phyloP scores from a whole-genome alignment of 2,888 invertebrate genomes.

The Leptura quadrifasciata region DNA sequence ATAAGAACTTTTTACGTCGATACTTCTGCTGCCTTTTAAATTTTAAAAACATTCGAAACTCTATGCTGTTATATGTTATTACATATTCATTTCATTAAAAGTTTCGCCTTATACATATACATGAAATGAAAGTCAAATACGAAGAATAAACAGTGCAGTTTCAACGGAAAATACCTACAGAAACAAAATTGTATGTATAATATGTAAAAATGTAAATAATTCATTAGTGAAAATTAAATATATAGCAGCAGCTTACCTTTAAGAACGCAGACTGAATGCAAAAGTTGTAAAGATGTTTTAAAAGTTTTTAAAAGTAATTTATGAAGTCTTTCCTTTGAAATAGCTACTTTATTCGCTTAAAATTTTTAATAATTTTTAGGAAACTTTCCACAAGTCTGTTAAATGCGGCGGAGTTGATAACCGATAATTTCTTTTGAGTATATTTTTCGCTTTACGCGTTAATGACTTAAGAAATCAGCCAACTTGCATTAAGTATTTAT shows the following conservation, averaged over 20 bases:
- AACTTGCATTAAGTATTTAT: too few species aligned
- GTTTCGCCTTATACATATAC: constrained; percentile 6
- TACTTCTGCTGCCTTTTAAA: neutral
- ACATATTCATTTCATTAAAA: constrained; percentile 6
- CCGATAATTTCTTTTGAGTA: neutral
- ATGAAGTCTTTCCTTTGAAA: neutral
- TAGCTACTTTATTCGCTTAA: neutral
- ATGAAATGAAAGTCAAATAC: neutral
- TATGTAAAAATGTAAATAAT: neutral
- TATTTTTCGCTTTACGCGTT: neutral
- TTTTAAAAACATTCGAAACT: neutral
- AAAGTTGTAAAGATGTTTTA: neutral
- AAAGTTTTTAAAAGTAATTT: constrained; percentile 6
- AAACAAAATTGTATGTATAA: neutral
- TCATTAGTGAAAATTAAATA: neutral
- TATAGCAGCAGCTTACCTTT: neutral
- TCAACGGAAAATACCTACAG: neutral
- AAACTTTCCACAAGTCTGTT: constrained; percentile 2
- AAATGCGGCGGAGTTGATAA: neutral
- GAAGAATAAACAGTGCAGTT: neutral
- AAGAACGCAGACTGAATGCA: neutral
- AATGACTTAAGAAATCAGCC: too few species aligned
- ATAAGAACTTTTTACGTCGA: neutral
- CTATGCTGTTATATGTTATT: neutral
- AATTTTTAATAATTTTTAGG: neutral